Evolutionary conservation across 2,888 invertebrate species (phyloP), one percentile per base, ranked within the genome.

Genomic region (Agrochola litura): DNA sequence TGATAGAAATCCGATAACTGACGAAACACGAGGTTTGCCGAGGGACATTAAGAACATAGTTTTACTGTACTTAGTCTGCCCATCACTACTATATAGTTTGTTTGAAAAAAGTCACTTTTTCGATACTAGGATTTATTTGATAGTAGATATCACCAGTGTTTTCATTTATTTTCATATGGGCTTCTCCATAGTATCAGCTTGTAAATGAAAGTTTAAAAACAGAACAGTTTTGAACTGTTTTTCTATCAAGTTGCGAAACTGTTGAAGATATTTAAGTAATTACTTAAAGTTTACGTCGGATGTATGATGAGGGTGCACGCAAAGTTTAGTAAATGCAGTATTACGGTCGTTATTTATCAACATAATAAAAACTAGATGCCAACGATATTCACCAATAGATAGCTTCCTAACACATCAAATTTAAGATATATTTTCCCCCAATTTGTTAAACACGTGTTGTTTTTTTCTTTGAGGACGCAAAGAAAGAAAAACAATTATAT

Each of bases 321-420:
- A 46, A 65, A 72, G 61, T 64, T 71, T 49, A n/a, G 16, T n/a
- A 76, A 41, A 41, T 16, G 22, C 16, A 16, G 22, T 46, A 8
- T 56, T 75, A 22, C 46, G 6, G 12, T 22, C 25, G 2, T 49
- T 66, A 66, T 49, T 49, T 60, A 79, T 58, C 22, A 52, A 46
- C 22, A 25, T 37, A 9, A 25, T 37, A 64, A 14, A 19, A 63
- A n/a, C n/a, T 73, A 56, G 0, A 22, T 49, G 30, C 3, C 19
- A 43, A 43, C 25, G 8, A 68, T 56, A 56, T 56, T 68, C 1
- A 19, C 60, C n/a, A 56, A 19, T 41, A 4, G 2, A 9, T 25
- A 41, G 25, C 60, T 64, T 46, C 2, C 46, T 30, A 10, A 46
- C 30, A 52, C 3, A 19, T 41, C 2, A 2, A 54, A 67, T 69